Percentiles rank a stretch among this genome's conserved stretches.
phyloP scores from a whole-genome alignment of 2,797 vertebrate species.

The Babyrousa celebensis region DNA sequence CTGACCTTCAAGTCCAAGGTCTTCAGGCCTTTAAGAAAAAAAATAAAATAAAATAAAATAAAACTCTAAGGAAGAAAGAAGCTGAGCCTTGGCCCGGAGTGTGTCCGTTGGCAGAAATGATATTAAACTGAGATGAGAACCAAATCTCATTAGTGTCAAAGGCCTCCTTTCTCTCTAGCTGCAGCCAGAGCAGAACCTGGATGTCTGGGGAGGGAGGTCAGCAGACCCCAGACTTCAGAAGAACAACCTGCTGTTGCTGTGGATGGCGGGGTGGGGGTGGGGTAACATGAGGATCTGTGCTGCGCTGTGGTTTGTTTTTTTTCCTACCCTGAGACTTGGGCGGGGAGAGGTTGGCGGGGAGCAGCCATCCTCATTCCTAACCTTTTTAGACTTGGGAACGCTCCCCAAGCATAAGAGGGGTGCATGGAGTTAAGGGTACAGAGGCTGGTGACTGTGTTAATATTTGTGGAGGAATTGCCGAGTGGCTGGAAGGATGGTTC shows the following conservation, averaged over 20 bases:
- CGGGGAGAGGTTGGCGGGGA: not conserved
- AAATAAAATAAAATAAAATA: not conserved
- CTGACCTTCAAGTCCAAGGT: constrained; percentile 44
- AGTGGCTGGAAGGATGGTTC: not conserved
- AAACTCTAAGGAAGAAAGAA: not conserved
- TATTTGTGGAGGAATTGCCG: not conserved
- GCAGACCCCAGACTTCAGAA: not conserved
- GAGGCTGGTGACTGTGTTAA: not conserved
- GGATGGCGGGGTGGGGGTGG: not conserved
- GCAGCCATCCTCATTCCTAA: not conserved
- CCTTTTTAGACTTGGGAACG: not conserved
- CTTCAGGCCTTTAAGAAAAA: not conserved
- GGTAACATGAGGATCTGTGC: not conserved
- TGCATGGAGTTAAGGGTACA: not conserved
- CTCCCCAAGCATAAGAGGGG: not conserved
- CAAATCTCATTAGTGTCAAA: constrained; percentile 48
- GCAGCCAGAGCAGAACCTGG: constrained; percentile 46
- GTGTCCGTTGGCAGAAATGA: constrained; percentile 67
- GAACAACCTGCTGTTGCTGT: not conserved
- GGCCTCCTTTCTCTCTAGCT: constrained; percentile 24
- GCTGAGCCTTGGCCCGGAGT: not conserved
- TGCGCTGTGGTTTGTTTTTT: not conserved
- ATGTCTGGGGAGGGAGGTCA: not conserved
- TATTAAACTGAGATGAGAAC: constrained; percentile 59
- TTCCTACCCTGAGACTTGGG: not conserved